Evolutionary conservation across 92 coral and sea anemone species (phyloP).

Genomic region (Isaurus tuberculatus): DNA sequence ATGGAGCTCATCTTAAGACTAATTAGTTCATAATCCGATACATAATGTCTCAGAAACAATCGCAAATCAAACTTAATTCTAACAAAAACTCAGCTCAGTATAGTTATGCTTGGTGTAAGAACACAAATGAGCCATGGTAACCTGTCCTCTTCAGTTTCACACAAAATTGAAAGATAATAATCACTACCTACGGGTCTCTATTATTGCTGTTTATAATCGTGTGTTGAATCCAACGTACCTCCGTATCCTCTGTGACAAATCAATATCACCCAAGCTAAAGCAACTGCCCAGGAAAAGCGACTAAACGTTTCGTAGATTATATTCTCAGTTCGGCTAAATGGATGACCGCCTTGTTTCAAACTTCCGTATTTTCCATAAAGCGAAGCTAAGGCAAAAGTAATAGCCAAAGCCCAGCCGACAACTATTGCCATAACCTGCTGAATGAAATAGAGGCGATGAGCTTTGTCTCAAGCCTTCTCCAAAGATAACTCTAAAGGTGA

Average conservation of each 20-base stretch:
- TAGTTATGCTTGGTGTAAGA: no score
- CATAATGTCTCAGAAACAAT: no score
- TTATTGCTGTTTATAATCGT: not conserved
- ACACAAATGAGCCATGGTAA: no score
- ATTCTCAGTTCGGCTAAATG: constrained; percentile 73
- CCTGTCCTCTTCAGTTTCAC: no score
- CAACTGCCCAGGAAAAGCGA: constrained; percentile 82
- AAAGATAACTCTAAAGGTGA: no score
- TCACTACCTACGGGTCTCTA: not conserved
- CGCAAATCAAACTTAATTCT: no score
- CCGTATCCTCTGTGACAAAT: constrained; percentile 80
- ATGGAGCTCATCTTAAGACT: no score
- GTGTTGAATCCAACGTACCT: constrained; percentile 46
- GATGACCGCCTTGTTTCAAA: constrained; percentile 37
- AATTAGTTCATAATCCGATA: no score
- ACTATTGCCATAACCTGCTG: constrained; percentile 23
- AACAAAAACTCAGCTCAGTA: no score
- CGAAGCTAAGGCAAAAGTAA: constrained; percentile 56
- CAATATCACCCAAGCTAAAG: constrained; percentile 85
- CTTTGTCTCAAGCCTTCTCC: no score
- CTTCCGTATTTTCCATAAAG: constrained; percentile 72
- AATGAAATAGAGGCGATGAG: not conserved
- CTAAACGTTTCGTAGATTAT: constrained; percentile 75
- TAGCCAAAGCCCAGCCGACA: constrained; percentile 80
- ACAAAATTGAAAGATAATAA: no score